Conservation (phyloP, 2,888 invertebrate genomes). For the Xylophagus ater region DNA sequence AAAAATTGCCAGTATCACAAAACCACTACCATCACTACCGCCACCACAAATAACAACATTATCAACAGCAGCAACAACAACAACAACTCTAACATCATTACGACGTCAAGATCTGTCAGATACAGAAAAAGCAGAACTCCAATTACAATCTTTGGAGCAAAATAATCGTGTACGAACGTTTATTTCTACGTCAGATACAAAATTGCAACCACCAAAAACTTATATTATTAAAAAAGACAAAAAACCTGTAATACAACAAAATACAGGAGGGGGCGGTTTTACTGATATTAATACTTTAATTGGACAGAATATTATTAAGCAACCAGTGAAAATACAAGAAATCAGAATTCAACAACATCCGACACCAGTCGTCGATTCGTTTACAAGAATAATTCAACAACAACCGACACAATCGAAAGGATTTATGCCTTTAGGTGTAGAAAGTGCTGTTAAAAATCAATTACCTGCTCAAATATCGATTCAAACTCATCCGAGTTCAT, state of each 20-base stretch:
- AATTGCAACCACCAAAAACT: constrained; percentile 21
- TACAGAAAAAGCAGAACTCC: constrained; percentile 3
- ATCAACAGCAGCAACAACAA: background rate
- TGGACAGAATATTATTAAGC: constrained; percentile 16
- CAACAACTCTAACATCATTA: background rate
- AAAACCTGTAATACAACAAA: too few species aligned
- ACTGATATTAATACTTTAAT: constrained; percentile 23
- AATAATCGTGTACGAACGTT: constrained; percentile 1
- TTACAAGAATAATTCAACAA: background rate
- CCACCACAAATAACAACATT: background rate
- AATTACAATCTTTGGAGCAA: constrained; percentile 1
- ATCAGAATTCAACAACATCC: background rate
- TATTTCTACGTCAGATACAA: background rate
- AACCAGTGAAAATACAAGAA: too few species aligned
- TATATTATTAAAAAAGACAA: too few species aligned
- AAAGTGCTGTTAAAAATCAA: constrained; percentile 31
- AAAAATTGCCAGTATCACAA: constrained; percentile 15
- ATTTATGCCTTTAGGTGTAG: constrained; percentile 34
- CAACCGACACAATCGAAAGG: constrained; percentile 26
- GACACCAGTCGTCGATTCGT: background rate
- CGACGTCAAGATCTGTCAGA: background rate
- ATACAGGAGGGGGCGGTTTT: constrained; percentile 25
- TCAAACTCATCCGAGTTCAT: constrained; percentile 35
- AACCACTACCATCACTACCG: background rate
- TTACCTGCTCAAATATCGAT: constrained; percentile 37